Base-by-base conservation (phyloP, 2,113 vertebrate species). In the Fukomys damarensis region DNA sequence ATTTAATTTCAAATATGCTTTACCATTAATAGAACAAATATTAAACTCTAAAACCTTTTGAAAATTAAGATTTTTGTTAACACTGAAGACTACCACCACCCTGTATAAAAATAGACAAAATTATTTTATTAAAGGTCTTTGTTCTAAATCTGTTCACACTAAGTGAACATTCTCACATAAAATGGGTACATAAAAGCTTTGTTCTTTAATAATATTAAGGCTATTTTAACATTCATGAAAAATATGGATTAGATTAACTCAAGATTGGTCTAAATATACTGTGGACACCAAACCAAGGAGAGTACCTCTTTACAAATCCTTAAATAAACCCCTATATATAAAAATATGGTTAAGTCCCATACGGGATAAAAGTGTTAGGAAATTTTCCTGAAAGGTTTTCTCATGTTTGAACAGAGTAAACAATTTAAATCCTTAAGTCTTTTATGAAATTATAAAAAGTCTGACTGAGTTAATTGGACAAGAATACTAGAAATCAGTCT, bases 1-100 rank as follows among this genome's bases (percentile, higher is more conserved):
- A 94, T 95, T 94, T 94, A 56, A n/a, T 93, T 92, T 95, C 52
- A 96, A 59, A 91, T 91, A 93, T 84, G 93, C 35, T 77, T 91
- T 89, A 22, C 17, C 28, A 32, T 58, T 85, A 93, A 61, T 93
- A 93, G 24, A 13, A 68, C 14, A 80, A 72, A 89, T 70, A 93
- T 26, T 92, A 94, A 94, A 68, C 43, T 86, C 38, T 87, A 77
- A 89, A 56, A 58, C 16, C 41, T 28, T 46, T 74, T 74, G 24
- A 28, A 38, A 59, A 38, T 72, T 68, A 91, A 30, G 32, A 87
- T 93, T 91, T 24, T 89, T 79, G 7, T 91, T 88, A 72, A 86
- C 43, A 86, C 52, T 24, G 35, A 88, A 87, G 32, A 81, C 19
- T 79, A 14, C 61, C 68, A 14, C 61, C 68, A 77, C 32, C 19